Evolutionary conservation across 2,113 vertebrate species (phyloP), one percentile per base, ranked within the genome.

Genomic region (Ciconia stormi): DNA sequence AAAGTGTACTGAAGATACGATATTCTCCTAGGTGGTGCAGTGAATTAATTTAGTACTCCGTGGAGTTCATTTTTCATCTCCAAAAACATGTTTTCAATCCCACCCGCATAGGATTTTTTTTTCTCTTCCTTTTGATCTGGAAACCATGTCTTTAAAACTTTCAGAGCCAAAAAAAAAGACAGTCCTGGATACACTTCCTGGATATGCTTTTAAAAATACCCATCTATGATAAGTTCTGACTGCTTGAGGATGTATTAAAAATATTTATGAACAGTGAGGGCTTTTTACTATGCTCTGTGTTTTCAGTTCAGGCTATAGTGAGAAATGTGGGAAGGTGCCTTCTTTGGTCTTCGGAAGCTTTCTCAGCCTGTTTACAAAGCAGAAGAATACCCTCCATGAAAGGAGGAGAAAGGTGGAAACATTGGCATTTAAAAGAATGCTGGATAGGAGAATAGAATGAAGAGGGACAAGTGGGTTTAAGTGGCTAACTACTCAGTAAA

Each of bases 61-160:
- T 5, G 4, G 76, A 95, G 91, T 95, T 98, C 44, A 46, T 90
- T 97, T 97, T 98, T 97, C 89, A 90, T 95, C 92, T 93, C 74
- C 40, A 72, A 96, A 97, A 82, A 52, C 38, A 72, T 88, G n/a
- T 92, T 97, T 96, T 88, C 11, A 30, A 9, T 86, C 71, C 66
- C 66, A 83, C 53, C 34, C 2, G 0, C 61, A 22, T 2, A 25
- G 66, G 70, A 14, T 32, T 32, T 38, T 38, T 67, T 82, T 79
- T 90, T 34, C 26, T 49, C 16, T 88, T 89, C 7, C 55, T 95
- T 97, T 96, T 96, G 70, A 93, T 97, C 40, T 82, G 78, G 40
- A 82, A 95, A 42, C 49, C 11, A 13, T 74, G 56, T 79, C 86
- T 72, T 93, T 82, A 89, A 94, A 89, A 82, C 40, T 52, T 76